Conservation (phyloP, 2,797 vertebrate genomes). For the Nyctibius grandis region DNA sequence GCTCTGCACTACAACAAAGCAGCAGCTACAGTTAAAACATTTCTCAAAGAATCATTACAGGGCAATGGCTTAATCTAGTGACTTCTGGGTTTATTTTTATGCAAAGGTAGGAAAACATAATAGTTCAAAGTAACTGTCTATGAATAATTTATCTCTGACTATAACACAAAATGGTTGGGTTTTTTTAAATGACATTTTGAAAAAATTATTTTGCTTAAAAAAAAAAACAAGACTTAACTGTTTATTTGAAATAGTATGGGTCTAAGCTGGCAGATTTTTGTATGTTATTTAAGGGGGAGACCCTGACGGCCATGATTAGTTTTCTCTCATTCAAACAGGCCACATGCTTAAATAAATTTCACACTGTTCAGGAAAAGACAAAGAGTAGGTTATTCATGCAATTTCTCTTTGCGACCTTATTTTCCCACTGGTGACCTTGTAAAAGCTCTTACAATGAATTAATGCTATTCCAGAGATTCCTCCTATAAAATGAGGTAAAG, state of each 20-base stretch:
- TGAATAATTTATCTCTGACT: neutral
- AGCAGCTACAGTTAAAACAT: constrained; percentile 31
- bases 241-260: neutral
- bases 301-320: neutral
- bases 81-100: constrained; percentile 37
- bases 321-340: neutral
- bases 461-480: neutral
- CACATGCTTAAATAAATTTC: neutral
- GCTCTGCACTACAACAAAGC: constrained; percentile 38
- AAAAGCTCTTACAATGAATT: neutral
- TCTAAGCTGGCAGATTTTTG: neutral
- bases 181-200: neutral
- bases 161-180: neutral
- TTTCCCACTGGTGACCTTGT: neutral
- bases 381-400: neutral
- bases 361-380: neutral
- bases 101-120: constrained; percentile 21
- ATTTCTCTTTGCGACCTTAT: neutral
- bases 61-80: neutral
- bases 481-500: neutral
- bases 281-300: neutral
- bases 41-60: constrained; percentile 13
- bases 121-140: constrained; percentile 18
- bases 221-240: neutral
- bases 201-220: neutral